Conservation (phyloP, 2,797 vertebrate species). For the Tarsius wallacei region DNA sequence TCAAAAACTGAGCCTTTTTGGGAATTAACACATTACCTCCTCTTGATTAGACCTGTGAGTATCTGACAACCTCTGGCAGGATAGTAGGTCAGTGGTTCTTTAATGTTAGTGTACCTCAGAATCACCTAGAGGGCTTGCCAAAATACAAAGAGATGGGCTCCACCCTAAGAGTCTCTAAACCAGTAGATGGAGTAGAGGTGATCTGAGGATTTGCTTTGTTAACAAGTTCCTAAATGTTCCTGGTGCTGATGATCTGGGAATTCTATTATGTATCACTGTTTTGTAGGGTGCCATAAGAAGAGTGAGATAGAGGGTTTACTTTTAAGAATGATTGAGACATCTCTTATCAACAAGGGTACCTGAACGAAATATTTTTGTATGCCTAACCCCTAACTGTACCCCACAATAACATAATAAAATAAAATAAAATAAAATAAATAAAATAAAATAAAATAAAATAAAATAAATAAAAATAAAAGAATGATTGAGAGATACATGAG, state of each 20-base stretch:
- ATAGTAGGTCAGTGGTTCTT: background rate
- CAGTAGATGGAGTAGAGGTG: background rate
- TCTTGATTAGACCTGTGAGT: background rate
- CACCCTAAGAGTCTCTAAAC: background rate
- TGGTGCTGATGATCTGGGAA: background rate
- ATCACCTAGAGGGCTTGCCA: background rate
- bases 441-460: too few relatives aligned
- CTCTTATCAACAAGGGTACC: too few relatives aligned
- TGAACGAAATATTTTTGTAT: too few relatives aligned
- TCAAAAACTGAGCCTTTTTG: background rate
- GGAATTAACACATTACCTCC: background rate
- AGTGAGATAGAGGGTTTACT: background rate
- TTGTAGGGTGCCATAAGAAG: background rate
- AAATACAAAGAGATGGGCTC: background rate
- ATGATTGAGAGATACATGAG: background rate
- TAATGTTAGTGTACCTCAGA: background rate
- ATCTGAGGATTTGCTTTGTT: background rate
- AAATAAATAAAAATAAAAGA: too few relatives aligned
- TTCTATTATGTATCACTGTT: background rate
- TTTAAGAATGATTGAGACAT: background rate
- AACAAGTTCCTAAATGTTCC: background rate
- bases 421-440: too few relatives aligned
- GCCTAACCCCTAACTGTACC: too few relatives aligned
- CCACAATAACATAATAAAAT: too few relatives aligned
- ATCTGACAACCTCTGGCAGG: background rate